phyloP scores from a whole-genome alignment of 2,113 vertebrate genomes.

The Cariama cristata region DNA sequence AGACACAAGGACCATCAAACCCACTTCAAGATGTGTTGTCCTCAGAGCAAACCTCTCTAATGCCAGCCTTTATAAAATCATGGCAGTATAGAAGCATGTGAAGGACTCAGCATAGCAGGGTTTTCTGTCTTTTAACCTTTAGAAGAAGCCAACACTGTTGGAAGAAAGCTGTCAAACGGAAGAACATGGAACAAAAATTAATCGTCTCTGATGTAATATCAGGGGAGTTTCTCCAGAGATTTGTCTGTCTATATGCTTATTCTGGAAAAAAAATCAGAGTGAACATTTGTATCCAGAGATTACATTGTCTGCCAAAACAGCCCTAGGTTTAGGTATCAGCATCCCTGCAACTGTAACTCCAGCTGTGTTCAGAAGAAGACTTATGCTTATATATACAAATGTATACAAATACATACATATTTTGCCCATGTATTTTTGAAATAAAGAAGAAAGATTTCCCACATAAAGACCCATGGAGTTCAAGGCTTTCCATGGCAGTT shows the following conservation, averaged over 20 bases:
- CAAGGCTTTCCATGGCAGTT: neutral
- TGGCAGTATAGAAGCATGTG: rapidly evolving
- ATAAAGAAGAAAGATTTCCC: neutral
- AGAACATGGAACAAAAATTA: neutral
- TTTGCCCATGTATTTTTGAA: neutral
- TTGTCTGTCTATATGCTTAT: neutral
- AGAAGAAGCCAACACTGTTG: neutral
- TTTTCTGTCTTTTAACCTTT: neutral
- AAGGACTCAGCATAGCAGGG: neutral
- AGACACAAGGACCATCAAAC: neutral
- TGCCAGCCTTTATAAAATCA: neutral
- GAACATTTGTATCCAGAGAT: neutral
- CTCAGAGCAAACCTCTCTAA: neutral
- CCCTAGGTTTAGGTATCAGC: neutral
- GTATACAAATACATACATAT: neutral
- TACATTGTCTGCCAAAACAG: neutral
- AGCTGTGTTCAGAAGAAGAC: neutral
- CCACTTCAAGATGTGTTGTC: neutral
- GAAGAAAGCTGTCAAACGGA: neutral
- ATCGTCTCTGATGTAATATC: neutral
- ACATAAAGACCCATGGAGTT: neutral
- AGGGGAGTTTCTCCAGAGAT: neutral
- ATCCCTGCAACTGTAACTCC: neutral
- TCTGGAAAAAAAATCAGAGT: neutral
- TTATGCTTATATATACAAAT: neutral